Evolutionary conservation across 1,140 invertebrate genomes (phyloP), one percentile per base, ranked within the genome.

Genomic region (Steinernema feltiae): DNA sequence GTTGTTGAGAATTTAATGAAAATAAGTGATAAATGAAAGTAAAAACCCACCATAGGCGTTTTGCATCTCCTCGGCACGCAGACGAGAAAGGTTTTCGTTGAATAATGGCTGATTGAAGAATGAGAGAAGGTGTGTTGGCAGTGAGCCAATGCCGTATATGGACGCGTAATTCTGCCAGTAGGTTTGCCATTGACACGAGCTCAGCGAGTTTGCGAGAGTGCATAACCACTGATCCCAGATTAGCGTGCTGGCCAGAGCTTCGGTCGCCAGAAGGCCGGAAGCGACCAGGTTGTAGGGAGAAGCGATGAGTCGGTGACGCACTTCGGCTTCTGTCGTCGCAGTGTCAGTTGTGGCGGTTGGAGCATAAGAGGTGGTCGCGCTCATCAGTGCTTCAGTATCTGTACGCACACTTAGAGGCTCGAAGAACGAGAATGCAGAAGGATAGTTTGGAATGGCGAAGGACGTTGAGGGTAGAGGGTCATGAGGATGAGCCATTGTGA

Each of bases 131-230:
- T 63, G 53, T 15, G 53, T 63, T 27, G 53, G 53, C 53, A 63
- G 53, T 21, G 53, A 3, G 24, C 53, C 53, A 27, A 63, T 63
- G 53, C 53, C 53, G 53, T 63, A 63, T 3, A 63, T 27, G 53
- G 53, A 63, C 24, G 53, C 53, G 53, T 63, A 63, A 63, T 63
- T 63, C 24, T 63, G 53, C 53, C 53, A 63, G 53, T 63, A 63
- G 53, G 53, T 63, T 63, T 63, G 53, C 53, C 53, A 63, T 63
- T 63, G 53, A 63, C 53, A 63, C 12, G 53, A 15, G 53, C 53
- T 63, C 53, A 63, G 53, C 53, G 53, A 63, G 53, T 63, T 63
- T 7, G 53, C 53, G 7, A 63, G 24, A 15, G 53, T 63, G 53
- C 53, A 63, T 27, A 63, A 21, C 53, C 53, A 63, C 53, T 63